These are phyloP conservation scores for Scyliorhinus canicula DNA, from an alignment of 2,797 vertebrate species.

Conservation along the genomic window DNA sequence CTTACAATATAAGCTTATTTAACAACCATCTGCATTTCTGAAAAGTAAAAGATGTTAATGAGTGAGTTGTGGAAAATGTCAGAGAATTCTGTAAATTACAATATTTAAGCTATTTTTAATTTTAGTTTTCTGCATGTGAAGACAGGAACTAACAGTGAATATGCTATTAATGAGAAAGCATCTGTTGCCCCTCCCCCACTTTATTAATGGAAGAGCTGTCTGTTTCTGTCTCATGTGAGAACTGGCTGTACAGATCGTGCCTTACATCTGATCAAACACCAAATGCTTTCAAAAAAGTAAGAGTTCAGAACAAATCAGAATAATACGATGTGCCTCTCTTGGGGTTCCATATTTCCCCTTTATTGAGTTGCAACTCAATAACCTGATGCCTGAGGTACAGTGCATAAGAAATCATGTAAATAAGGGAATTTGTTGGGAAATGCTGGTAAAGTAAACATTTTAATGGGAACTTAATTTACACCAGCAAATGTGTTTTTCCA, in stretches of 20 bases:
- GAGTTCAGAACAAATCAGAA: neutral
- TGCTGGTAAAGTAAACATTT: slow-evolving; percentile 1
- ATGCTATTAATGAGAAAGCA: neutral
- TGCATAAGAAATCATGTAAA: neutral
- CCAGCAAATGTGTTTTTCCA: slow-evolving; percentile 16
- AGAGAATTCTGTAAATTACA: slow-evolving; percentile 10
- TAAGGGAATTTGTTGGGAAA: neutral
- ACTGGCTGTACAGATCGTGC: neutral
- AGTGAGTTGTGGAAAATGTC: neutral
- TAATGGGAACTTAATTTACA: neutral
- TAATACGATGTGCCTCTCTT: neutral
- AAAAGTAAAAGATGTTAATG: neutral
- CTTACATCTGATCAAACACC: neutral
- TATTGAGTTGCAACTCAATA: neutral
- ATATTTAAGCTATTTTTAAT: neutral
- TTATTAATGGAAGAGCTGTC: neutral
- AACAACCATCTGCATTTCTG: neutral
- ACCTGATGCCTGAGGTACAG: neutral
- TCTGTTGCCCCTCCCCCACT: neutral
- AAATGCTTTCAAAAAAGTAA: neutral
- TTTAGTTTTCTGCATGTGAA: slow-evolving; percentile 2
- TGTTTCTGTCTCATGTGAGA: neutral
- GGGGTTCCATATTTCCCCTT: neutral
- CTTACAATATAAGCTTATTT: neutral
- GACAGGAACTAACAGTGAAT: neutral